Percentiles rank a stretch among this genome's conserved stretches.
Conservation (phyloP, 2,113 vertebrate species). For the Naja naja region DNA sequence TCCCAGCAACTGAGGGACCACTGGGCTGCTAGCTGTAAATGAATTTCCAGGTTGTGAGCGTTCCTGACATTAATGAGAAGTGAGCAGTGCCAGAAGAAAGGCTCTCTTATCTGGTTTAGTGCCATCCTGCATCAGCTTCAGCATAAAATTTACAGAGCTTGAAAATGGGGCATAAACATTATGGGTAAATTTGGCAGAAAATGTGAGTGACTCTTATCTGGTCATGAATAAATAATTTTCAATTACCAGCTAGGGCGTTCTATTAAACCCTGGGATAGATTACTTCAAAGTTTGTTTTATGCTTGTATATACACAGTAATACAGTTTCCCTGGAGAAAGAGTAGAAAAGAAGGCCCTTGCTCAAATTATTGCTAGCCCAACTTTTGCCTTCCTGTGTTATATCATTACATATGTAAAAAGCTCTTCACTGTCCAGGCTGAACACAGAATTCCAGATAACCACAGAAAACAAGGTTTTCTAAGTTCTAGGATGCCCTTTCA, state of each 20-base stretch:
- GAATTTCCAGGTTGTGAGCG: conserved; percentile 59
- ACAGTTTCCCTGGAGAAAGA: conserved; percentile 6
- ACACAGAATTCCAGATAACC: not conserved
- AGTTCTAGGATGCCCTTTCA: not conserved
- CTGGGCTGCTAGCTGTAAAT: conserved; percentile 41
- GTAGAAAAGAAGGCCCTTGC: rapidly evolving
- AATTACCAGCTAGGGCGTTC: conserved; percentile 56
- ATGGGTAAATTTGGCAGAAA: conserved; percentile 79
- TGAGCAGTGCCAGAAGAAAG: conserved; percentile 65
- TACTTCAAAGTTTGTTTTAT: conserved; percentile 61
- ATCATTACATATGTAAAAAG: not conserved
- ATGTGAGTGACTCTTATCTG: conserved; percentile 69
- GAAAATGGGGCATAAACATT: conserved; percentile 74
- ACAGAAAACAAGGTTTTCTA: not conserved
- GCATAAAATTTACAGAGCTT: conserved; percentile 80
- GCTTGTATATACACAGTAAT: not conserved
- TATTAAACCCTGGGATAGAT: conserved; percentile 53
- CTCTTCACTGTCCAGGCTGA: too few species aligned
- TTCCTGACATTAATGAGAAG: conserved; percentile 71
- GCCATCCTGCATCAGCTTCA: conserved; percentile 63
- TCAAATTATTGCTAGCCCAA: not conserved
- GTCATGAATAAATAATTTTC: conserved; percentile 80
- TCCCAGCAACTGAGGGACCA: conserved; percentile 35
- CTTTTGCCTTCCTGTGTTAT: not conserved
- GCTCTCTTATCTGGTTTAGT: conserved; percentile 67